Base-by-base conservation (phyloP, 2,888 invertebrate species). In the Argyresthia goedartella region DNA sequence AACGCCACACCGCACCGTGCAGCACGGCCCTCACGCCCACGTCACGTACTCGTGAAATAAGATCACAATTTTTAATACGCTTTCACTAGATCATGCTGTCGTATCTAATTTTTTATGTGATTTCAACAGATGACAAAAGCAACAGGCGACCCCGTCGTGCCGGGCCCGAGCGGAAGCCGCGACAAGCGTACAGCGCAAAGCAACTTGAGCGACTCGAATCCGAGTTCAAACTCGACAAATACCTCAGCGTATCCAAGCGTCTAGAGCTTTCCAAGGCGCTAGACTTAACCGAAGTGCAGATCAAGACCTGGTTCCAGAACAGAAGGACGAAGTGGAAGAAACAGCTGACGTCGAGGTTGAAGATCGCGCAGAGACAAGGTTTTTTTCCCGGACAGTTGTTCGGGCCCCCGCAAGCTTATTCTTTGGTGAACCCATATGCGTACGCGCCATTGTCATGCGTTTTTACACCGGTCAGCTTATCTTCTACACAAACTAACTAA, bases 241-340 rank as follows among this genome's bases (percentile, higher is more conserved):
- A 98, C 75, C 88, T 98, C 52, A 97, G 97, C 76, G 98, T 98
- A 0, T 96, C 95, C 66, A 98, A 98, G 74, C 88, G 98, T 52
- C 93, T 97, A 92, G 97, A 98, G 64, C 86, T 98, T 4, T 97
- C 97, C 0, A 95, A 96, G 73, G 92, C 93, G 0, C 77, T 98
- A 36, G 93, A 91, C 59, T 87, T 98, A 46, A 97, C 97, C 0
- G 97, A 98, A 81, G 46, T 50, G 0, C 97, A 98, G 81, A 97
- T 98, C 60, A 98, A 98, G 74, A 97, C 97, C 0, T 97, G 97
- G 97, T 97, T 97, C 72, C 96, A 97, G 77, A 97, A 98, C 71
- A 89, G 98, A 54, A 88, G 98, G 56, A 98, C 98, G 0, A 98
- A 98, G 73, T 98, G 97, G 97, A 97, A 98, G 81, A 98, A 98